Base-by-base conservation (phyloP, 2,888 invertebrate species). In the Cheilosia impressa region DNA sequence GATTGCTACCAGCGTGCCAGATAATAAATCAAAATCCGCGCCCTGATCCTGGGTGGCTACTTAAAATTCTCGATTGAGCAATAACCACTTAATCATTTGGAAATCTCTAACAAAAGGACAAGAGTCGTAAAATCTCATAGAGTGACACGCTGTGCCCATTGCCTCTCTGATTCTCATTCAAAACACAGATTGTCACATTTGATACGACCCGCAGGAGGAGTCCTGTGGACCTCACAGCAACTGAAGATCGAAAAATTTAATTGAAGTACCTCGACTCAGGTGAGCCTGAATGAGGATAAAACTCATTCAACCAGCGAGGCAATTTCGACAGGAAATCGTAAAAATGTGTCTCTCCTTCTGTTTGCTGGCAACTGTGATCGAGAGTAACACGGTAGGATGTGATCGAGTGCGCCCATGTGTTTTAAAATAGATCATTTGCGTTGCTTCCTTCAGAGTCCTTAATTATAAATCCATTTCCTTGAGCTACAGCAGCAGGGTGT, bases 391-490 rank as follows among this genome's bases (percentile, higher is more conserved):
- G 38, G 41, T 17, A 71, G 60, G 60, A 71, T 60, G 60, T 55
- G 24, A 10, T 38, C 52, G 13, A 22, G 22, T 22, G 22, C 50
- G 2, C 50, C 19, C 50, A 52, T 52, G 52, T 52, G 52, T 38
- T 53, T 31, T 45, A 57, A 75, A 27, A 38, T 65, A 34, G 75
- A 65, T 34, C 75, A 75, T 38, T 57, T 63, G 22, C 43, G 17
- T 27, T 45, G 7, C 2, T 43, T 34, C 22, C 69, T 5, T 31
- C 34, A 22, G 34, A 38, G 38, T 57, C 15, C 45, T 57, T 65
- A 65, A 75, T 75, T 75, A 75, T 47, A 73, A 63, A 73, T 65
- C 63, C 55, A 75, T 65, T 65, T 75, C 19, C 55, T 24, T 17
- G 1, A 7, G 17, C 55, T 15, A 22, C 6, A 38, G 50, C 63